A percentile compares a stretch with the other conserved stretches of the same genome.
Conservation (phyloP, 2,113 vertebrate species). For the Myodes glareolus region DNA sequence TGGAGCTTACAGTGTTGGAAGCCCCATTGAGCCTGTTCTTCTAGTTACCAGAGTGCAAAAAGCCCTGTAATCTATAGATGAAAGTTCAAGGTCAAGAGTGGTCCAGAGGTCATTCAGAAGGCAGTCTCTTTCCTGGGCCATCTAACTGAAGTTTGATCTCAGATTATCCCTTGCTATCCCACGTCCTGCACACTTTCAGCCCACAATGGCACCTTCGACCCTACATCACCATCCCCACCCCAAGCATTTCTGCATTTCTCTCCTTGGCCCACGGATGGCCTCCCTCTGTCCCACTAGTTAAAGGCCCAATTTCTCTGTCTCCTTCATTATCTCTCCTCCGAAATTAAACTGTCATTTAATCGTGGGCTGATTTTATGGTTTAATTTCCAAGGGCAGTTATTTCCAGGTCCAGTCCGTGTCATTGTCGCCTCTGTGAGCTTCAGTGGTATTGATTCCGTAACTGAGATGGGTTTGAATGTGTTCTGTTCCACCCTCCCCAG, state of each 20-base stretch:
- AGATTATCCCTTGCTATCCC: accelerated
- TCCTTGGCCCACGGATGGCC: neutral
- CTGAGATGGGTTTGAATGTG: neutral
- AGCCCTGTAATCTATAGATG: too few species aligned
- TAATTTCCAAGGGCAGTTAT: neutral
- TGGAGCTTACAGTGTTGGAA: too few species aligned
- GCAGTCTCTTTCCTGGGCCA: accelerated
- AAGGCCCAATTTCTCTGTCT: neutral
- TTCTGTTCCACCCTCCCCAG: too few species aligned
- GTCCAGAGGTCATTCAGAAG: neutral
- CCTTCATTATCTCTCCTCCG: neutral
- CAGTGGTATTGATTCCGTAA: too few species aligned
- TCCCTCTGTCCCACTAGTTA: neutral
- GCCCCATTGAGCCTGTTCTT: neutral
- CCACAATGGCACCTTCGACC: neutral
- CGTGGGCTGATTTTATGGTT: neutral
- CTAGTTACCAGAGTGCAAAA: too few species aligned
- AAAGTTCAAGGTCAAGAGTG: neutral
- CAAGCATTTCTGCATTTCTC: too few species aligned
- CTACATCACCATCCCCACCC: neutral
- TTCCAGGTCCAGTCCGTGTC: neutral
- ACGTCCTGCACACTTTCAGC: accelerated
- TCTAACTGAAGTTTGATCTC: accelerated
- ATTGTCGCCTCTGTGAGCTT: neutral
- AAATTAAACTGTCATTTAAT: neutral